Percentiles rank a stretch among this genome's conserved stretches.
Conservation (phyloP, 2,888 invertebrate species). For the Stegana nigrithorax region DNA sequence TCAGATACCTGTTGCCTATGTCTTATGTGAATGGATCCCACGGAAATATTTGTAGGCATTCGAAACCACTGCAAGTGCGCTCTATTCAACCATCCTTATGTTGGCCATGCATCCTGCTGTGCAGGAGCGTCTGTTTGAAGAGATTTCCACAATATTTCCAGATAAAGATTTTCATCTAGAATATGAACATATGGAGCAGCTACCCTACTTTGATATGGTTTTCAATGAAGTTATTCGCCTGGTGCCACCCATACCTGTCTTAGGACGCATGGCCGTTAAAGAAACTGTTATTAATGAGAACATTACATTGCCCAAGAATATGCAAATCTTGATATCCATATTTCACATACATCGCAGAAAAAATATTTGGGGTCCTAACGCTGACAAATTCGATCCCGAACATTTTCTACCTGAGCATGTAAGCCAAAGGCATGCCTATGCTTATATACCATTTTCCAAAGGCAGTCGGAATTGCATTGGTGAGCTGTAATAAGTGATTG, state of each 20-base stretch:
- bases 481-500: constrained; percentile 19
- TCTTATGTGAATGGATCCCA: background rate
- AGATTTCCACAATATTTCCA: constrained; percentile 2
- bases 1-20: background rate
- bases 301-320: constrained; percentile 36
- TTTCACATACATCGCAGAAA: constrained; percentile 40
- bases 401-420: constrained; percentile 43
- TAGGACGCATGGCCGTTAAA: constrained; percentile 36
- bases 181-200: constrained; percentile 15
- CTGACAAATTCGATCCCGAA: constrained; percentile 43
- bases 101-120: constrained; percentile 8
- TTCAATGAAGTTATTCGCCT: constrained; percentile 46
- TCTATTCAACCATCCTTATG: background rate
- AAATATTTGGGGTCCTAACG: constrained; percentile 47
- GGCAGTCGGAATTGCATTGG: constrained; percentile 51
- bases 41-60: background rate
- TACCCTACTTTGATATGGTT: constrained; percentile 48
- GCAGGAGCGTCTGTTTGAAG: constrained; percentile 8
- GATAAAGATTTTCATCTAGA: constrained; percentile 6
- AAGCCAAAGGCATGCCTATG: constrained; percentile 39
- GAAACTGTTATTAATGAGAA: constrained; percentile 33
- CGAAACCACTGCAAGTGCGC: background rate
- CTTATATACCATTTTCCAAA: constrained; percentile 51
- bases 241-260: constrained; percentile 42
- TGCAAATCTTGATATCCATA: constrained; percentile 37